phyloP scores from a whole-genome alignment of 2,113 vertebrate genomes.

The Dasyornis broadbenti region DNA sequence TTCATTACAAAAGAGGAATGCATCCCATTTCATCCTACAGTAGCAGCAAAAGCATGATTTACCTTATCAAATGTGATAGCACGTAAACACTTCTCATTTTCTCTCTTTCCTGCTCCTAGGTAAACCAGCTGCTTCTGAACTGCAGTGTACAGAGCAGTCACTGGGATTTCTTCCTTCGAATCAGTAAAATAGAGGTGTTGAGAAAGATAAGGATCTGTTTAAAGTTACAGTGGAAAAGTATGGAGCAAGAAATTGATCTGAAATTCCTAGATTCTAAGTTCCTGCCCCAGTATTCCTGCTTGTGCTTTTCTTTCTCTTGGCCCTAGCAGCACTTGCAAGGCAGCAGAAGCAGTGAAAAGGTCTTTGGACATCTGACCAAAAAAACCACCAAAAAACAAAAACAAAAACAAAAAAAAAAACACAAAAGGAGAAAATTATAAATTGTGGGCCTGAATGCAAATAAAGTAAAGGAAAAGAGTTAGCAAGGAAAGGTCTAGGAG shows the following conservation, averaged over 20 bases:
- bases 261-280: not conserved
- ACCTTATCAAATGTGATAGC: not conserved
- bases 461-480: not conserved
- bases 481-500: not conserved
- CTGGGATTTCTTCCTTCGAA: not conserved
- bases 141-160: not conserved
- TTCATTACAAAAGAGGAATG: not conserved
- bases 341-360: not conserved
- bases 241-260: not conserved
- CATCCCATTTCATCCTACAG: not conserved
- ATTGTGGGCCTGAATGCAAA: not conserved
- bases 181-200: not conserved
- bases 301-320: not conserved
- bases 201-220: not conserved
- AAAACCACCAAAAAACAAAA: not conserved
- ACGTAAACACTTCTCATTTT: not conserved
- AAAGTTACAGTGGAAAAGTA: not conserved
- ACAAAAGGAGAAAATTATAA: not conserved
- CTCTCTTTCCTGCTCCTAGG: not conserved
- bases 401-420: not conserved
- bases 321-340: not conserved
- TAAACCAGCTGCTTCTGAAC: not conserved
- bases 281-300: not conserved
- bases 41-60: not conserved
- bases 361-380: not conserved